phyloP scores from a whole-genome alignment of 2,888 invertebrate species.

The Trisateles emortualis region DNA sequence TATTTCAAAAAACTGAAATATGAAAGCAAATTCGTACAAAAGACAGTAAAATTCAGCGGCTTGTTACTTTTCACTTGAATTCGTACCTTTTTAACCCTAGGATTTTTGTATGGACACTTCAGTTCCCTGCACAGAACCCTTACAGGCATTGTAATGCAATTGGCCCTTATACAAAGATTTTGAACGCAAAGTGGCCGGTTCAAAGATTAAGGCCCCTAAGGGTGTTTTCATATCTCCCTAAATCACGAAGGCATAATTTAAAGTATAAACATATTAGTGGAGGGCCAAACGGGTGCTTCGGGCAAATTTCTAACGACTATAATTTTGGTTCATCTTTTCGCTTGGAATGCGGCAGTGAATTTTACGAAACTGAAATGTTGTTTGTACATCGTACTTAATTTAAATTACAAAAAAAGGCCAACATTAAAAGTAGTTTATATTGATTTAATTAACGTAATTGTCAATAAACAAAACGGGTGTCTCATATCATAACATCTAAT shows the following conservation, averaged over 20 bases:
- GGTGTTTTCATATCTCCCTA: constrained; percentile 76
- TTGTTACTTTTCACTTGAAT: constrained; percentile 19
- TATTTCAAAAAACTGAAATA: constrained; percentile 22
- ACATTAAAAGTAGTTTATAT: neutral
- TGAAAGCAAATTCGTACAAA: constrained; percentile 24
- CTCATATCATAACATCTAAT: no score
- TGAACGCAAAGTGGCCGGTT: constrained; percentile 60
- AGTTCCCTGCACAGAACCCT: constrained; percentile 40
- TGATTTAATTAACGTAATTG: no score
- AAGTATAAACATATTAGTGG: constrained; percentile 71
- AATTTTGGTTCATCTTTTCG: constrained; percentile 39
- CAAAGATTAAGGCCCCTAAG: constrained; percentile 68
- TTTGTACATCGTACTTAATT: neutral
- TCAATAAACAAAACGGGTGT: no score
- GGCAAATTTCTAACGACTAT: constrained; percentile 52
- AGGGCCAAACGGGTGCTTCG: constrained; percentile 58
- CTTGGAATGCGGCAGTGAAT: constrained; percentile 21
- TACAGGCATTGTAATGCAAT: constrained; percentile 60
- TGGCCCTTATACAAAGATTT: constrained; percentile 68
- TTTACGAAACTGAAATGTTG: neutral
- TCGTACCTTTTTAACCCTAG: constrained; percentile 18
- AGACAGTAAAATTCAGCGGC: constrained; percentile 15
- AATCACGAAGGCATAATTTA: constrained; percentile 72
- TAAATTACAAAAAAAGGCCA: neutral
- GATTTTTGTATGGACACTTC: constrained; percentile 35